phyloP scores from a whole-genome alignment of 2,888 invertebrate species.

The Orgyia antiqua region DNA sequence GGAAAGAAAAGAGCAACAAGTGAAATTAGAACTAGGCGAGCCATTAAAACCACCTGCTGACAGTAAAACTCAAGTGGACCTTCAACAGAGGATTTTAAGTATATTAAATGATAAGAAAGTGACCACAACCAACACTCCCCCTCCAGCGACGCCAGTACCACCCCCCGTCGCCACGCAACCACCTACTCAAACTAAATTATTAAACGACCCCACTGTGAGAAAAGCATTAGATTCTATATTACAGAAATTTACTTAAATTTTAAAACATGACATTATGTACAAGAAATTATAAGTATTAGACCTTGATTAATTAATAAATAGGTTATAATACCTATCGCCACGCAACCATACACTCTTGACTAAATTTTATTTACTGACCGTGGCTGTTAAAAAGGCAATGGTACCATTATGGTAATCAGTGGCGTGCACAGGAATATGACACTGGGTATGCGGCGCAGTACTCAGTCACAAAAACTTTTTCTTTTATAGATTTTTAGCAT shows the following conservation, averaged over 20 bases:
- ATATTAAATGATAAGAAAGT: slow-evolving; percentile 85
- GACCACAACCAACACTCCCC: slow-evolving; percentile 20
- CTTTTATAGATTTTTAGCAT: too few relatives aligned
- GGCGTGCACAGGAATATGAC: too few relatives aligned
- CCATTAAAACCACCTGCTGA: slow-evolving; percentile 64
- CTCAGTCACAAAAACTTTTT: too few relatives aligned
- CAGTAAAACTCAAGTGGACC: slow-evolving; percentile 80
- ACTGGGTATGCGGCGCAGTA: too few relatives aligned
- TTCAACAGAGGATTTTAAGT: slow-evolving; percentile 88
- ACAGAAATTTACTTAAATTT: slow-evolving; percentile 52
- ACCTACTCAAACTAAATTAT: slow-evolving; percentile 72
- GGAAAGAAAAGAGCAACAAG: slow-evolving; percentile 85
- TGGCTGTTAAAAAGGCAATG: too few relatives aligned
- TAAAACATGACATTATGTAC: neutral
- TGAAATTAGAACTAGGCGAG: slow-evolving; percentile 86
- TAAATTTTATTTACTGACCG: too few relatives aligned
- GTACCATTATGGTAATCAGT: too few relatives aligned
- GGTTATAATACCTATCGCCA: too few relatives aligned
- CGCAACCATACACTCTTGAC: too few relatives aligned
- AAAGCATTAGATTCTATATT: slow-evolving; percentile 86
- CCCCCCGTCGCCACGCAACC: slow-evolving; percentile 21
- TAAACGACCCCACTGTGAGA: slow-evolving; percentile 87
- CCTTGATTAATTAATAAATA: too few relatives aligned
- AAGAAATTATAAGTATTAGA: too few relatives aligned
- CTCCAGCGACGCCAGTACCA: slow-evolving; percentile 35